Conservation (phyloP, 2,888 invertebrate genomes). For the Diabrotica balteata region DNA sequence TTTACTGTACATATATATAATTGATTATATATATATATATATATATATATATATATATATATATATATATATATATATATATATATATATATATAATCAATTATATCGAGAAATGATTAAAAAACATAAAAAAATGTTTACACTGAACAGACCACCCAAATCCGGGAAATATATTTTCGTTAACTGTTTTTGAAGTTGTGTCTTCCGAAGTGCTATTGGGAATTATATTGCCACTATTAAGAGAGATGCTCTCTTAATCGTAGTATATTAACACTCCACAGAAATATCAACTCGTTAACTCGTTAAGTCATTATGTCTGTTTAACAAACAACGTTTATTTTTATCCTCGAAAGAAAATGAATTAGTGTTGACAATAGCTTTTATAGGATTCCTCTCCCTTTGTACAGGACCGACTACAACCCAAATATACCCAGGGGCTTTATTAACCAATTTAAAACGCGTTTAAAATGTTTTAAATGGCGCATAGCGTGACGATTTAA, state of each 20-base stretch:
- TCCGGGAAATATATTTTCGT: conserved; percentile 1
- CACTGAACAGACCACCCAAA: too few relatives aligned
- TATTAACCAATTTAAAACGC: too few relatives aligned
- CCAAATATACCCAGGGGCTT: background rate
- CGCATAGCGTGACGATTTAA: too few relatives aligned
- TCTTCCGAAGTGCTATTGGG: background rate
- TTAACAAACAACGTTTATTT: conserved; percentile 26
- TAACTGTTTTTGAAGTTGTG: conserved; percentile 15
- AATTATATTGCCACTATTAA: conserved; percentile 22
- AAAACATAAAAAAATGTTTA: too few relatives aligned
- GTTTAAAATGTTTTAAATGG: too few relatives aligned
- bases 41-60: too few relatives aligned
- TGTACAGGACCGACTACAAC: background rate
- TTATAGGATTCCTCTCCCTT: conserved; percentile 11
- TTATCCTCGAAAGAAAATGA: conserved; percentile 21
- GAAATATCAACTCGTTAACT: conserved; percentile 22
- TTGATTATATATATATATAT: too few relatives aligned
- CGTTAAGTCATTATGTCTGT: conserved; percentile 25
- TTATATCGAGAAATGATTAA: too few relatives aligned
- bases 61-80: too few relatives aligned
- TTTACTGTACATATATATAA: too few relatives aligned
- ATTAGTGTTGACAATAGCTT: conserved; percentile 16
- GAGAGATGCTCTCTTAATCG: conserved; percentile 20
- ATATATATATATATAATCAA: too few relatives aligned
- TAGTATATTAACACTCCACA: conserved; percentile 24